Evolutionary conservation across 2,113 vertebrate species (phyloP).

Genomic region (human (Homo sapiens)): DNA sequence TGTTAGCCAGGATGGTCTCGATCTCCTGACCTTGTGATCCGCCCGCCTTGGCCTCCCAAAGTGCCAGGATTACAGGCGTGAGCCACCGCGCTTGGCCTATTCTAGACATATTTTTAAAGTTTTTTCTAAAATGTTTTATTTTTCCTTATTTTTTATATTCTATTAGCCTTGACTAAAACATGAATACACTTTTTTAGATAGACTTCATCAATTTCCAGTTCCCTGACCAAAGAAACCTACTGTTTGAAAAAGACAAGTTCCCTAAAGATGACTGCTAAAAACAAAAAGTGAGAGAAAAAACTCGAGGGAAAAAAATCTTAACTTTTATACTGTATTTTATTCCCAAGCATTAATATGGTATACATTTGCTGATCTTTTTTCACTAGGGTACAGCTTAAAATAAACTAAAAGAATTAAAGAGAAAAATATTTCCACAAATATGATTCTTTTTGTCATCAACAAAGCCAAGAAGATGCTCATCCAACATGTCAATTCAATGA

Average conservation of each 20-base stretch:
- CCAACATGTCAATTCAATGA: background rate
- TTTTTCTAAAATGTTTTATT: background rate
- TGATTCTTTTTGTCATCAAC: background rate
- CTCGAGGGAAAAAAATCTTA: background rate
- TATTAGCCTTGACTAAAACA: background rate
- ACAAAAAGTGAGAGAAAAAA: background rate
- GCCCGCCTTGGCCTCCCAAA: too few relatives aligned
- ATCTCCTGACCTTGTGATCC: too few relatives aligned
- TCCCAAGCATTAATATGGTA: background rate
- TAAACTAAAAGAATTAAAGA: background rate
- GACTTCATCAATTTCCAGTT: background rate
- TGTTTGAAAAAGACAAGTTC: constrained; percentile 19
- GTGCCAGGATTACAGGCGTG: too few relatives aligned
- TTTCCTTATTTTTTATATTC: background rate
- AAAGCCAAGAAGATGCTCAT: background rate
- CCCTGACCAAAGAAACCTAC: background rate
- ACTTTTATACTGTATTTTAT: background rate
- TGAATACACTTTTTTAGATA: background rate
- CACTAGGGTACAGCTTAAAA: background rate
- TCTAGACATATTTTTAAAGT: background rate
- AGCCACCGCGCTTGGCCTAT: background rate
- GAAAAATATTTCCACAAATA: background rate
- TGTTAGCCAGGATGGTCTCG: too few relatives aligned
- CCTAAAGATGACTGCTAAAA: background rate
- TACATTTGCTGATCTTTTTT: background rate